A percentile compares a stretch with the other conserved stretches of the same genome.
Evolutionary conservation across 2,888 invertebrate species (phyloP).

Genomic region (Hemistola chrysoprasaria): DNA sequence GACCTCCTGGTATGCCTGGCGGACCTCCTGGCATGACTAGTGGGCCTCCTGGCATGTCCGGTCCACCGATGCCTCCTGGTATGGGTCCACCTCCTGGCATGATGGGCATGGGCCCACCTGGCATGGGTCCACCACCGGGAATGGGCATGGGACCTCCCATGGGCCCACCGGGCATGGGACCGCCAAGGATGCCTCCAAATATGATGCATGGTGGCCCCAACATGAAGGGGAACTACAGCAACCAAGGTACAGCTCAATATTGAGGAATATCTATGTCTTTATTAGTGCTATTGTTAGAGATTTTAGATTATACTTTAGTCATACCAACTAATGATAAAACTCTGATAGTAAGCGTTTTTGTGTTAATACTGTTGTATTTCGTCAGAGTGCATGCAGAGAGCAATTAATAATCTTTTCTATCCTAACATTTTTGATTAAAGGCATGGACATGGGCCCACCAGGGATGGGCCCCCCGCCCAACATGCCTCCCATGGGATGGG

Average conservation of each 20-base stretch:
- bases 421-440: too few relatives aligned
- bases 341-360: too few relatives aligned
- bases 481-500: constrained; percentile 67
- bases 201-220: constrained; percentile 65
- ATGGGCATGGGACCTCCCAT: constrained; percentile 40
- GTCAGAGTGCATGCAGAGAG: too few relatives aligned
- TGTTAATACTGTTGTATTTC: too few relatives aligned
- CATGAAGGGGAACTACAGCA: constrained; percentile 49
- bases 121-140: constrained; percentile 44
- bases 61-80: constrained; percentile 36
- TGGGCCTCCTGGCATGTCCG: constrained; percentile 40
- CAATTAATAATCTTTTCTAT: too few relatives aligned
- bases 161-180: constrained; percentile 60
- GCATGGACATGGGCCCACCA: constrained; percentile 70
- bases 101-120: constrained; percentile 38
- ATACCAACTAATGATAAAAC: too few relatives aligned
- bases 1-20: constrained; percentile 21
- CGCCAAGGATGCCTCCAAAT: constrained; percentile 60
- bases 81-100: constrained; percentile 41
- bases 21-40: constrained; percentile 16
- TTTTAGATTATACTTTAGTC: too few relatives aligned
- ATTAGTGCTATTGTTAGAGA: too few relatives aligned
- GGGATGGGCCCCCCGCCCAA: constrained; percentile 70
- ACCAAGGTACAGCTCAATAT: too few relatives aligned
- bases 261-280: too few relatives aligned